Evolutionary conservation across 2,113 vertebrate species (phyloP).

Genomic region (Struthidea cinerea): DNA sequence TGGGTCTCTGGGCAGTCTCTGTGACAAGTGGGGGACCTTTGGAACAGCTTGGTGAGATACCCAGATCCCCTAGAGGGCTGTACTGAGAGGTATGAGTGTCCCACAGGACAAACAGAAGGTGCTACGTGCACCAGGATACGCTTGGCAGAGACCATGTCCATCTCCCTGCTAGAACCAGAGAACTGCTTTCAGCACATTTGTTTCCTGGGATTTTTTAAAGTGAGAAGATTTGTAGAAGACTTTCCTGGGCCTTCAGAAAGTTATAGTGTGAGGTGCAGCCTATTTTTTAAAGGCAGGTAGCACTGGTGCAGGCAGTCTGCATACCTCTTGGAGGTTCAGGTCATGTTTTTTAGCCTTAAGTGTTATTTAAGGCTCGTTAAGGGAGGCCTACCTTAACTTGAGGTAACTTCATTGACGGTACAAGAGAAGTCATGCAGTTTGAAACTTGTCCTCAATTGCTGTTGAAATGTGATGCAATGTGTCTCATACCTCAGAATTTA

Average conservation of each 20-base stretch:
- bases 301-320: background rate
- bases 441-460: background rate
- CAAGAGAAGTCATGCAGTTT: background rate
- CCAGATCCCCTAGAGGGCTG: accelerated
- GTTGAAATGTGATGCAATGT: background rate
- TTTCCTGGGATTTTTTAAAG: background rate
- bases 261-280: background rate
- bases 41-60: background rate
- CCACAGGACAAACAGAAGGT: background rate
- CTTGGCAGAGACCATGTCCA: background rate
- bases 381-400: background rate
- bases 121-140: accelerated
- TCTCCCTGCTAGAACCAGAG: background rate
- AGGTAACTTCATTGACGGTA: background rate
- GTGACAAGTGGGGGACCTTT: background rate
- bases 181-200: background rate
- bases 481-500: background rate
- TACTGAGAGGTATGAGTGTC: background rate
- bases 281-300: background rate
- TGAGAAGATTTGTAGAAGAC: background rate
- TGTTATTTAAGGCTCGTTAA: background rate
- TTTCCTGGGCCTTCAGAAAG: background rate
- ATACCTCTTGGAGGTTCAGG: background rate
- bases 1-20: accelerated
- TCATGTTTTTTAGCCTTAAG: background rate